phyloP scores from a whole-genome alignment of 2,113 vertebrate species.

The Ranitomeya variabilis region DNA sequence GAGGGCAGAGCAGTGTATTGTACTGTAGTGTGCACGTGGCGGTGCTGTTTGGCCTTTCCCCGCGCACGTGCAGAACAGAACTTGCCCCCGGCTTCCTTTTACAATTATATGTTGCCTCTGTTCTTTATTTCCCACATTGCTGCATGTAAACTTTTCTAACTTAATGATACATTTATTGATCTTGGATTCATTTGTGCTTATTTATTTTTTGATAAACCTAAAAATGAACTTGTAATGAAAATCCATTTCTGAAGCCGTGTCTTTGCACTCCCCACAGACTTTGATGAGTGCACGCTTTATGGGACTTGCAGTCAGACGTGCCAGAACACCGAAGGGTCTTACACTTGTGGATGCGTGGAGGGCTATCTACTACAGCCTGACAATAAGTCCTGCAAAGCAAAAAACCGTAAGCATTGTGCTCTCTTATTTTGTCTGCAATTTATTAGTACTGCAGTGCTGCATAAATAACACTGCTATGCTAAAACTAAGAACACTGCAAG shows the following conservation, averaged over 20 bases:
- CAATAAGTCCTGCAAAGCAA: conserved; percentile 96
- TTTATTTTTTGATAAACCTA: not conserved
- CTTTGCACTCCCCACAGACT: conserved; percentile 74
- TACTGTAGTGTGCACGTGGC: too few relatives aligned
- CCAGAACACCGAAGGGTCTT: conserved; percentile 86
- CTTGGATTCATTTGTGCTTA: not conserved
- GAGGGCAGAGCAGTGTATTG: too few relatives aligned
- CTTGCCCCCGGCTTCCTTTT: too few relatives aligned
- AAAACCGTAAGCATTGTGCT: conserved; percentile 80
- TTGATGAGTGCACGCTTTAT: conserved; percentile 90
- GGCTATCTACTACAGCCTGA: conserved; percentile 93
- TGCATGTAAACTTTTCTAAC: not conserved
- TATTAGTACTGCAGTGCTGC: not conserved
- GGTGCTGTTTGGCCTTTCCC: too few relatives aligned
- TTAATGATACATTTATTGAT: not conserved
- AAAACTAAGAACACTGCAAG: too few relatives aligned
- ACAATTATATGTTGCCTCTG: too few relatives aligned
- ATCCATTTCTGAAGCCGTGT: not conserved
- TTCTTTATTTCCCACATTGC: too few relatives aligned
- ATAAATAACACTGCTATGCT: too few relatives aligned
- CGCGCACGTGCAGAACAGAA: too few relatives aligned
- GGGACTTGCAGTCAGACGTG: conserved; percentile 95
- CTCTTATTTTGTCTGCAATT: not conserved
- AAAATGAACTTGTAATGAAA: not conserved
- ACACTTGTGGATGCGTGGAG: conserved; percentile 91